phyloP scores from a whole-genome alignment of 2,888 invertebrate genomes.

The Lochmaea crataegi region DNA sequence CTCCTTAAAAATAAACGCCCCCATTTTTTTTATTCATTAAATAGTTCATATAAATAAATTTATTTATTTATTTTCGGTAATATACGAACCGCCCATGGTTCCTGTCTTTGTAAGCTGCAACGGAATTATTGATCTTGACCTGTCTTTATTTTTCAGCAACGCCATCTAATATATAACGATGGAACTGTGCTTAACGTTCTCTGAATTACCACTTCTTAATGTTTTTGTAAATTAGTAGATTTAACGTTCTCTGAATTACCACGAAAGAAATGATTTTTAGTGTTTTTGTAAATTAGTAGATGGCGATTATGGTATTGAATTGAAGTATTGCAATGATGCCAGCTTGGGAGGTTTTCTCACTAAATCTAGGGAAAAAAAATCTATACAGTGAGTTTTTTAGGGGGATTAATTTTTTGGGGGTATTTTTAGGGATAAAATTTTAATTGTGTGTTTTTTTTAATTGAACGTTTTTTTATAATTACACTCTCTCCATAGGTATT shows the following conservation, averaged over 20 bases:
- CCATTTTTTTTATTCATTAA: not conserved
- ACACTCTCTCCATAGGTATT: no score
- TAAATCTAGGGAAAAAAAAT: no score
- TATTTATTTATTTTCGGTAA: not conserved
- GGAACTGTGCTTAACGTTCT: not conserved
- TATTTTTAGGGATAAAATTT: no score
- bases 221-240: no score
- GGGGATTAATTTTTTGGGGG: no score
- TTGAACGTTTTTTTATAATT: no score
- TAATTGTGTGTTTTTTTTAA: no score
- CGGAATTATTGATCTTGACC: not conserved
- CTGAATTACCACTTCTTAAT: not conserved
- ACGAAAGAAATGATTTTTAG: not conserved
- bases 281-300: not conserved
- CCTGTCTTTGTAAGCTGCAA: not conserved
- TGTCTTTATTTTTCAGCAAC: not conserved
- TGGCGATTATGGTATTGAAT: no score
- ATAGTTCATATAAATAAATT: not conserved
- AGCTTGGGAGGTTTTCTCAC: no score
- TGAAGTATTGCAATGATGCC: no score
- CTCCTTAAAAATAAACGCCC: not conserved
- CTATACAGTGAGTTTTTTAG: no score
- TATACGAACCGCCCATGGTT: not conserved
- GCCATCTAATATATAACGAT: not conserved
- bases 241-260: not conserved